These are phyloP conservation scores for Ataeniobius toweri DNA, from an alignment of 2,797 vertebrate species.

Conservation along the genomic window DNA sequence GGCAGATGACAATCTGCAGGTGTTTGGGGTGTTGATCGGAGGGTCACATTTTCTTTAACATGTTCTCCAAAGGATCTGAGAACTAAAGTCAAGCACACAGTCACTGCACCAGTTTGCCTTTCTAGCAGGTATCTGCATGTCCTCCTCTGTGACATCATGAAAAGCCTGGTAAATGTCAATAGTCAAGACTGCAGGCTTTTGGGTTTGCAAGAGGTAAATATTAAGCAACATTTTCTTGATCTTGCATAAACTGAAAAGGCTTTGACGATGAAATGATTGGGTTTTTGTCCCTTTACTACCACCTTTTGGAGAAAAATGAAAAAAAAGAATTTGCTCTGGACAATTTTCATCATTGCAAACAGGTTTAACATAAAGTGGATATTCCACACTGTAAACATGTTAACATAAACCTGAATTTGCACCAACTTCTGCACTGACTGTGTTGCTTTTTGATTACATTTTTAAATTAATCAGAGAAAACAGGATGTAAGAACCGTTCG, in stretches of 20 bases:
- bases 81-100: neutral
- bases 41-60: neutral
- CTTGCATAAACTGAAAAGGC: neutral
- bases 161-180: conserved; percentile 2
- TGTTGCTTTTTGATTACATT: neutral
- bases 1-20: neutral
- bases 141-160: neutral
- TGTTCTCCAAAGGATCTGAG: neutral
- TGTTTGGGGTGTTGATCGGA: neutral
- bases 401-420: neutral
- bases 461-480: neutral
- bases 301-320: conserved; percentile 14
- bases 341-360: neutral
- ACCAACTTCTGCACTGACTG: neutral
- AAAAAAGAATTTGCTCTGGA: fast-evolving
- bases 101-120: neutral
- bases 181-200: neutral
- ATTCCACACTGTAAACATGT: neutral
- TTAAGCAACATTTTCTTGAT: neutral
- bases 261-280: neutral
- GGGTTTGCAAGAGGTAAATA: neutral
- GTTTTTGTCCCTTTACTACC: conserved; percentile 13
- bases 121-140: neutral
- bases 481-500: neutral
- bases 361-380: neutral